Conservation (phyloP, 2,113 vertebrate species). For the Pangasianodon gigas region DNA sequence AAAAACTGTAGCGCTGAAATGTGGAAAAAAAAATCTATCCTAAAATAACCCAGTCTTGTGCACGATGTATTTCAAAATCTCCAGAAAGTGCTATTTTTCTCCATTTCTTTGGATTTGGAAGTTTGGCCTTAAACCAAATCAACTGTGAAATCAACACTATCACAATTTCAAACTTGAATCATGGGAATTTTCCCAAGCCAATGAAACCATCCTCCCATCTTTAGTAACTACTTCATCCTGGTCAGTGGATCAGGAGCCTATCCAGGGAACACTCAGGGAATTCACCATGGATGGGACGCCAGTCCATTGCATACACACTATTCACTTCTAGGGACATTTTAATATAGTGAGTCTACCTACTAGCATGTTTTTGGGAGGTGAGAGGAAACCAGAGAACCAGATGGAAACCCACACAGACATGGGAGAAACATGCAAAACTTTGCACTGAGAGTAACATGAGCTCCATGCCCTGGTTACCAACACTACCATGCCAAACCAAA, state of each 20-base stretch:
- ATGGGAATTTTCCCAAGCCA: not conserved
- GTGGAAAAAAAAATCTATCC: not conserved
- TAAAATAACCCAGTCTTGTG: not conserved
- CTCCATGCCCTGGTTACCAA: not conserved
- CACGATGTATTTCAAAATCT: not conserved
- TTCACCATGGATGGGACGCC: not conserved
- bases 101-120: not conserved
- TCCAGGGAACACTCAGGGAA: not conserved
- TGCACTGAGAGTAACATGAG: not conserved
- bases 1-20: not conserved
- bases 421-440: not conserved
- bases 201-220: not conserved
- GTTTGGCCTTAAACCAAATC: not conserved
- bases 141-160: not conserved
- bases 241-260: not conserved
- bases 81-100: not conserved
- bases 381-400: not conserved
- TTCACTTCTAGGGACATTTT: not conserved
- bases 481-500: not conserved
- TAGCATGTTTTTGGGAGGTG: not conserved
- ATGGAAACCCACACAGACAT: not conserved
- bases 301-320: not conserved
- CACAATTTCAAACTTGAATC: not conserved
- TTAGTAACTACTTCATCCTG: not conserved
- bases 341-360: not conserved